phyloP scores from a whole-genome alignment of 2,888 invertebrate species.

The Acanthoscelides obtectus region DNA sequence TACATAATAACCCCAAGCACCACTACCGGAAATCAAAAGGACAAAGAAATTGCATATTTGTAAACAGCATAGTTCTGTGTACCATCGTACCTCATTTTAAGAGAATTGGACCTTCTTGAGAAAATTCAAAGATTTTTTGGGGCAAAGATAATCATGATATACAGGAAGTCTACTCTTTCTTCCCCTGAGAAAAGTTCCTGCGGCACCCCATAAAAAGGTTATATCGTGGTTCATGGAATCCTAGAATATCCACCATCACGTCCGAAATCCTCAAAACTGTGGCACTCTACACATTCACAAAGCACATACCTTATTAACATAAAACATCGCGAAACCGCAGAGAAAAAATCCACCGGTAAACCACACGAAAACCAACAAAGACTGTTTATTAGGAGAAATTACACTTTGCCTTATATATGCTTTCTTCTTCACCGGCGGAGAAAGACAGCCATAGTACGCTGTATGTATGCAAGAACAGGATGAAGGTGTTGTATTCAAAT shows the following conservation, averaged over 20 bases:
- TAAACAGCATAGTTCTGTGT: no score
- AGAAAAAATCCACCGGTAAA: conserved; percentile 10
- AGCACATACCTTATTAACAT: not conserved
- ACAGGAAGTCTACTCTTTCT: no score
- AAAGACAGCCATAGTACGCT: conserved; percentile 24
- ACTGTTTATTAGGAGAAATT: conserved; percentile 38
- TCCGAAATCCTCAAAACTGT: not conserved
- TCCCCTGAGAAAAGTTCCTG: no score
- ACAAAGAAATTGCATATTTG: no score
- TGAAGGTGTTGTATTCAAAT: conserved; percentile 15
- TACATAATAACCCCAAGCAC: no score
- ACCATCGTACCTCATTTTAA: no score
- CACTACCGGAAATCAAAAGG: no score
- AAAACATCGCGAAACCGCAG: not conserved
- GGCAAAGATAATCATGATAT: no score
- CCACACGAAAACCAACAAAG: conserved; percentile 27
- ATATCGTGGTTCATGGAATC: no score
- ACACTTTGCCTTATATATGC: conserved; percentile 39
- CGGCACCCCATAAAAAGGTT: no score
- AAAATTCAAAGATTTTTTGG: no score
- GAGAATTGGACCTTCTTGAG: no score
- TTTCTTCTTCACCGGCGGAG: conserved; percentile 34
- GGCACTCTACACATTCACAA: not conserved
- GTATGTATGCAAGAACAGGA: conserved; percentile 30
- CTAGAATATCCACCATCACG: not conserved